These are phyloP conservation scores for Rhinopithecus roxellana DNA, from an alignment of 2,113 vertebrate genomes.

Conservation along the genomic window DNA sequence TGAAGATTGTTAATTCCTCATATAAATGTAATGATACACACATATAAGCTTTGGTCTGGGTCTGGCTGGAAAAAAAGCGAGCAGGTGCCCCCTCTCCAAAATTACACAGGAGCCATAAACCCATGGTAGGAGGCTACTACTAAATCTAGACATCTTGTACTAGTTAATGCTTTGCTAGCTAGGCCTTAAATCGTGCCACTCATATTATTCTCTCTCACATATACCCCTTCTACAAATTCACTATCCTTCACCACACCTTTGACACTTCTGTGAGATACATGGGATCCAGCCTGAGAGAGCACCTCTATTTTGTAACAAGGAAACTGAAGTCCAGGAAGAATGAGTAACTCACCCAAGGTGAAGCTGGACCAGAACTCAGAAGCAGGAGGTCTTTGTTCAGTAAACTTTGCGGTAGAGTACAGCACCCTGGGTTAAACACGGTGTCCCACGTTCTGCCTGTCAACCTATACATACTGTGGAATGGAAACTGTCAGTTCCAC, in stretches of 20 bases:
- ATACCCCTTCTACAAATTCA: background rate
- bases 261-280: background rate
- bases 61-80: constrained; percentile 54
- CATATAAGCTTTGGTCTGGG: constrained; percentile 10
- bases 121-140: background rate
- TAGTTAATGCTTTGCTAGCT: background rate
- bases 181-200: background rate
- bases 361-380: constrained; percentile 29
- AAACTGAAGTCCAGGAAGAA: background rate
- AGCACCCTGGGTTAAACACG: background rate
- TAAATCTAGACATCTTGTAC: background rate
- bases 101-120: background rate
- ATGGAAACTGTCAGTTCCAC: background rate
- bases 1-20: constrained; percentile 51
- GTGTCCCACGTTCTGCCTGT: background rate
- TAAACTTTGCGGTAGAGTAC: background rate
- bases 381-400: background rate
- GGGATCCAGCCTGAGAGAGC: background rate
- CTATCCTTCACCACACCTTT: background rate
- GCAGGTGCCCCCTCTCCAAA: background rate
- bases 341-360: background rate
- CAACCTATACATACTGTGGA: too few species aligned
- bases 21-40: constrained; percentile 29
- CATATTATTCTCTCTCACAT: background rate
- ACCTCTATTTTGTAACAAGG: background rate